Evolutionary conservation across 2,113 vertebrate species (phyloP).

Genomic region (Dermatemys mawii): DNA sequence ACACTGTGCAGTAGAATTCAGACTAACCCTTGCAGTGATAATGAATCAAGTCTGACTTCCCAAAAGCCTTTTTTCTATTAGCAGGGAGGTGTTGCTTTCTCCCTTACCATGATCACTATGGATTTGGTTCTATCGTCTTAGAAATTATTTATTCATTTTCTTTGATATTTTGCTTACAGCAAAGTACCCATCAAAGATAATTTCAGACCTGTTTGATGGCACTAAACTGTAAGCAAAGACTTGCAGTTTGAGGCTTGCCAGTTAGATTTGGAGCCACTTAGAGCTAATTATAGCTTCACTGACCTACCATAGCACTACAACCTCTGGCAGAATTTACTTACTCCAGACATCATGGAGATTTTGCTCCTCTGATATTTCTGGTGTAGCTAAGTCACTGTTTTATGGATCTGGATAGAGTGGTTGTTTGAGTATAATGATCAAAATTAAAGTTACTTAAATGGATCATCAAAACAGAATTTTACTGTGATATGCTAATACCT

Average conservation of each 20-base stretch:
- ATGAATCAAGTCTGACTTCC: background rate
- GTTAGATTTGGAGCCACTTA: background rate
- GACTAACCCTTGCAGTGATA: conserved; percentile 23
- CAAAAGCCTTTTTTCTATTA: background rate
- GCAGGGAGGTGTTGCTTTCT: conserved; percentile 3
- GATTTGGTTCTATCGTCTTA: conserved; percentile 8
- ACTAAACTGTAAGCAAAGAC: background rate
- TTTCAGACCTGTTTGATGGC: conserved; percentile 43
- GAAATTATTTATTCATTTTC: background rate
- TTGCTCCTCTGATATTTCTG: background rate
- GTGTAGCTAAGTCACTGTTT: conserved; percentile 10
- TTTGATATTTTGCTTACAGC: background rate
- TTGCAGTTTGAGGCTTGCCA: background rate
- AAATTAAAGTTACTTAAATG: conserved; percentile 49
- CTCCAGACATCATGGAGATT: conserved; percentile 6
- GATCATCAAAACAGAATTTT: conserved; percentile 44
- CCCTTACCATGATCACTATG: background rate
- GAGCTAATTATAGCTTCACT: background rate
- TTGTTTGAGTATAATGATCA: conserved; percentile 10
- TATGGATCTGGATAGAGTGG: conserved; percentile 9
- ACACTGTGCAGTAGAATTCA: background rate
- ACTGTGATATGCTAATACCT: background rate
- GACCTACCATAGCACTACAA: conserved; percentile 22
- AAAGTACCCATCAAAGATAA: background rate
- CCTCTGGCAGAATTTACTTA: conserved; percentile 23